Evolutionary conservation across 92 coral and sea anemone species (phyloP), one percentile per base, ranked within the genome.

Genomic region (Porites divaricata): DNA sequence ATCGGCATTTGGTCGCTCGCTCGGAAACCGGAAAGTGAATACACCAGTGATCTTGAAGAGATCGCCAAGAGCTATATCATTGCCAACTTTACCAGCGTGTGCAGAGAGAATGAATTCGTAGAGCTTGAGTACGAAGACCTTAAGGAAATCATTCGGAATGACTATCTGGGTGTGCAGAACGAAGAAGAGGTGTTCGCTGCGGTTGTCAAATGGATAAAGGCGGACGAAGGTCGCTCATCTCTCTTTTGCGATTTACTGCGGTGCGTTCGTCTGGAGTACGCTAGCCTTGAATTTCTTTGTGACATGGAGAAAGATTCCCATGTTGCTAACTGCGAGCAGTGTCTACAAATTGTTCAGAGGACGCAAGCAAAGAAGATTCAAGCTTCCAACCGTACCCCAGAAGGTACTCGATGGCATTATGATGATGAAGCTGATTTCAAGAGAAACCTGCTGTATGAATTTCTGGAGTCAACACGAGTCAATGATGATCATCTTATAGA

Each of bases 131-230:
- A 76, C 72, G 95, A 87, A 64, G 86, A 83, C 75, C 74, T 92
- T 61, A 78, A n/a, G 41, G 81, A 78, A 74, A 72, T 89, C 28
- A 75, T 92, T 50, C 57, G 20, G 9, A 85, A 83, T 9, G 86
- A 92, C 62, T 65, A 86, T 14, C 87, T 89, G 17, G 22, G 22
- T 12, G 84, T 89, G 25, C 50, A 86, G 7, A 45, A 69, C 58
- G 95, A 89, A 61, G 92, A 86, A 87, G 89, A 92, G 11, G 89
- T 87, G 65, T 89, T 92, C 51, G 50, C 75, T 19, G 91, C 95
- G 2, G 83, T 83, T 35, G 88, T 80, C 70, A 70, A 78, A 52
- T 92, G 95, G 95, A 91, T 92, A 10, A 67, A 41, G 13, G 62
- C 48, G 2, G 91, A 89, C 72, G 74, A 75, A 67, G 85, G 66